Evolutionary conservation across 1,140 invertebrate genomes (phyloP), one percentile per base, ranked within the genome.

Genomic region (Cecropterus lyciades): DNA sequence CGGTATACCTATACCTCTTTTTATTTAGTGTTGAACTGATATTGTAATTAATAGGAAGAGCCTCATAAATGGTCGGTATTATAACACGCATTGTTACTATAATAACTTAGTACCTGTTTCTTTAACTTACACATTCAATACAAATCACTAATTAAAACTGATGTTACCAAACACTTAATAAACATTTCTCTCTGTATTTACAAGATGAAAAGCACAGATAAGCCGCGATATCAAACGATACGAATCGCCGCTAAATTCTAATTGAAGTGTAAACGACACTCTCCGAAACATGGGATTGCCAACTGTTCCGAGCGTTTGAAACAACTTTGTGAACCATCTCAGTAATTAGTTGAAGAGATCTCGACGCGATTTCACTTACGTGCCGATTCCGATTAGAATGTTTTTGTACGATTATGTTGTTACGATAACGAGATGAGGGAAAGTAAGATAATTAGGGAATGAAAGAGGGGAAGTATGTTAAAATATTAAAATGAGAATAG

Each of bases 311-410:
- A 59, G 2, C 20, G 17, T 57, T 24, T 49, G 16, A 16, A 59
- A 48, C 15, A 60, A 60, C 27, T 48, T 60, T 3, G 57, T 49
- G 45, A 48, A 45, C 27, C 15, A 14, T 60, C 48, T 16, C 11
- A 20, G 45, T 60, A 60, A 60, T 60, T 60, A 60, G 57, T 60
- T 49, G 45, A 37, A 60, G 45, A 10, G 57, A 17, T 49, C 27
- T 37, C 27, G 20, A 60, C 45, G n/a, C 56, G 43, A 48, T 49
- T 37, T 37, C 10, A 48, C 45, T 48, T 37, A 43, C 40, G 30
- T 33, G 3, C 30, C 30, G 33, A n/a, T 37, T 11, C 33, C 7
- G 33, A 37, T 37, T 37, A 11, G 9, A 37, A 37, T 37, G 9
- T 1, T 37, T 10, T 37, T 37, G 33, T 37, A 37, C 27, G 27